Evolutionary conservation across 64 coral and sea anemone genomes (phyloP), one percentile per base, ranked within the genome.

Genomic region (Pachyseris speciosa): DNA sequence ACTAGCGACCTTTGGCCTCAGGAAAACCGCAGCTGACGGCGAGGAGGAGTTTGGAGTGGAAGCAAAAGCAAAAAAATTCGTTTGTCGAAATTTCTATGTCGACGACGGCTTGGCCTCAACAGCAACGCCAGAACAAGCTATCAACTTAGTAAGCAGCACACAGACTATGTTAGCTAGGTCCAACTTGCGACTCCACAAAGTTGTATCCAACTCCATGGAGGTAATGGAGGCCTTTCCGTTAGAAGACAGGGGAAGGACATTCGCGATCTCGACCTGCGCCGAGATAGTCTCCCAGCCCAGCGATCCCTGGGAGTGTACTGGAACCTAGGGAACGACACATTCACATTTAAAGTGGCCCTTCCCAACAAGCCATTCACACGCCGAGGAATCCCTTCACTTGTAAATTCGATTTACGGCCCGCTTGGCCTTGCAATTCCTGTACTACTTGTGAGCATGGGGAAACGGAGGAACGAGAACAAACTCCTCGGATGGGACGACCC

Each of bases 321-420:
- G 83, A 12, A 85, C 20, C 58, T 85, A 17, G 28, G 41, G 19
- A 37, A 11, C 17, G 83, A 85, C 26, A 37, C 34, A 3, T 85
- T 85, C 39, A 85, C 58, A 30, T 68, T 66, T 24, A 67, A 67
- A 41, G 64, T 85, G 9, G 19, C 57, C 9, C 17, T 47, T 9
- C 57, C 57, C 5, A 59, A 85, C 16, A 68, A 45, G 40, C 83
- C 83, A 39, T 66, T 45, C n/a, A 67, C 57, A 7, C 31, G 83
- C 2, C 13, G 83, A 13, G 53, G 79, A 13, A 27, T 83, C 12
- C 58, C 63, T 30, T 83, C 79, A 10, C 15, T 64, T 10, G 52
- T 83, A 15, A 64, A 64, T 9, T 83, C 79, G 22, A 63, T 83
- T 16, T 83, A 83, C 19, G 79, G 63, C 31, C 79, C 79, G 17